Percentiles rank a stretch among this genome's conserved stretches.
phyloP scores from a whole-genome alignment of 2,888 invertebrate genomes.

The Monopis laevigella region DNA sequence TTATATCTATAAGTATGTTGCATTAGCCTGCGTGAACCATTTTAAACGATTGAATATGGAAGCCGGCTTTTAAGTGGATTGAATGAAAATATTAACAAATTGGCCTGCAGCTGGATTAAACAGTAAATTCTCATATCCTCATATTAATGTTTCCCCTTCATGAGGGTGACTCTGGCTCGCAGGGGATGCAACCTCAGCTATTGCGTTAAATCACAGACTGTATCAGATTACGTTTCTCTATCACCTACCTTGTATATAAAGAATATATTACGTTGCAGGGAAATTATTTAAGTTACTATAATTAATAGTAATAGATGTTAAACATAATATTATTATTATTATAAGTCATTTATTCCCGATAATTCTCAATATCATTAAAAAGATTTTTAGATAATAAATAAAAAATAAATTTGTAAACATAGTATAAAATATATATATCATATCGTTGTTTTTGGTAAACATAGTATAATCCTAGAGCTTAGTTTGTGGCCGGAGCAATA shows the following conservation, averaged over 20 bases:
- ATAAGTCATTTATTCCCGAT: too few species aligned
- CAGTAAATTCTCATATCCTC: conserved; percentile 67
- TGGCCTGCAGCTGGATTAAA: conserved; percentile 63
- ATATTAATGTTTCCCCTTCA: conserved; percentile 60
- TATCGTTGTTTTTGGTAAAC: too few species aligned
- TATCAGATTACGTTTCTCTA: conserved; percentile 47
- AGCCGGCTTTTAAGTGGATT: conserved; percentile 58
- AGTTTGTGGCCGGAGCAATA: too few species aligned
- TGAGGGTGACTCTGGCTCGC: conserved; percentile 46
- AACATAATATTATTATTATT: too few species aligned
- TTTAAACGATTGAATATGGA: conserved; percentile 6
- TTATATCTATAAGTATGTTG: too few species aligned
- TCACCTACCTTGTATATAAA: too few species aligned
- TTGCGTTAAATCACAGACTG: conserved; percentile 59
- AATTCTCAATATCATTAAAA: too few species aligned
- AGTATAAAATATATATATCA: background rate
- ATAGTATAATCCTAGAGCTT: too few species aligned
- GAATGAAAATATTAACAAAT: conserved; percentile 66
- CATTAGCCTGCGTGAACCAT: background rate
- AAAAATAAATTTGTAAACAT: background rate
- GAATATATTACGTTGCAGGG: too few species aligned
- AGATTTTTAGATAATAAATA: background rate
- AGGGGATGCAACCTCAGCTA: conserved; percentile 61
- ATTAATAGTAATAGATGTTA: too few species aligned
- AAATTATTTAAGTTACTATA: too few species aligned